Conservation (phyloP, 2,888 invertebrate genomes). For the Leptinotarsa tumamoca region DNA sequence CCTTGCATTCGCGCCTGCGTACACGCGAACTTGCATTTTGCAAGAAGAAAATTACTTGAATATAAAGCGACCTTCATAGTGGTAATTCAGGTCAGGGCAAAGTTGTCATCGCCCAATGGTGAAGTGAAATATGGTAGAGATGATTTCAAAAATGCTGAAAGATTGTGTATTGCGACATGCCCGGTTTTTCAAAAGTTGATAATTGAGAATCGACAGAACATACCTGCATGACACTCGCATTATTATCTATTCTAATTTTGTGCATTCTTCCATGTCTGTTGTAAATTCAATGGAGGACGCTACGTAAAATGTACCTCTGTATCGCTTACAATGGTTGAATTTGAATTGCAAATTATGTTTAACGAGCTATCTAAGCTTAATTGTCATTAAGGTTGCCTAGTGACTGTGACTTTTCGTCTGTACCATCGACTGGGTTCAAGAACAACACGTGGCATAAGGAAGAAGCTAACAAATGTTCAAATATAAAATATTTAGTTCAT, state of each 20-base stretch:
- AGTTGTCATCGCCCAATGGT: no score
- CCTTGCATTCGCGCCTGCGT: no score
- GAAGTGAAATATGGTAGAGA: no score
- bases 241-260: conserved; percentile 12
- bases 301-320: conserved; percentile 5
- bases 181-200: no score
- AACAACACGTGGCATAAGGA: neutral
- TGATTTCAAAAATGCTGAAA: no score
- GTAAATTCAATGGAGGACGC: neutral
- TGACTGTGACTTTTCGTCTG: neutral
- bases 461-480: no score
- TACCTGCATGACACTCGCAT: neutral
- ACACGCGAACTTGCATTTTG: no score
- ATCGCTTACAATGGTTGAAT: conserved; percentile 2
- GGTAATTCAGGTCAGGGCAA: no score
- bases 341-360: neutral
- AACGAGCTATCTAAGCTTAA: neutral
- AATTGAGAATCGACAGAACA: neutral
- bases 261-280: conserved; percentile 11
- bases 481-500: no score
- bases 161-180: no score
- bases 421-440: neutral
- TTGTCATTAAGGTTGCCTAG: conserved; percentile 4
- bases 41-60: no score
- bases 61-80: no score